Evolutionary conservation across 2,113 vertebrate genomes (phyloP), one percentile per base, ranked within the genome.

Genomic region (Camelus bactrianus): DNA sequence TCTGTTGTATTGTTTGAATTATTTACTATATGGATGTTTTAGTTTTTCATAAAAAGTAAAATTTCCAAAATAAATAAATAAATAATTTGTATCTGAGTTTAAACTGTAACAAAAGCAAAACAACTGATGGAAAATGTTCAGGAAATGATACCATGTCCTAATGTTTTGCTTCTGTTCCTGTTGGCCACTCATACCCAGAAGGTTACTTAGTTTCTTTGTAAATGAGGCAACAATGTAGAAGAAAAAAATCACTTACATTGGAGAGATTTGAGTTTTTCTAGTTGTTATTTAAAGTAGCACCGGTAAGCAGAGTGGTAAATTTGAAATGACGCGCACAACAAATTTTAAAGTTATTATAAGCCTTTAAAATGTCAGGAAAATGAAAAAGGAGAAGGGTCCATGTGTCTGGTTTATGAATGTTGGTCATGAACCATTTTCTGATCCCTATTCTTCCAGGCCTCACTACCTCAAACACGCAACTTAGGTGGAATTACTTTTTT

Each of bases 401-500:
- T 85, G 94, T 97, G 42, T 94, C 58, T 97, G 85, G 92, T 93
- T 97, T 96, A 93, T 98, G 87, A 95, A 76, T 85, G 97, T 93
- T 1, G 0, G 72, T 97, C 75, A 89, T 85, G 92, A 97, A 94
- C 89, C 80, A 88, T 90, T 88, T 90, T 90, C 94, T 89, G 92
- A 96, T 93, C 28, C 8, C 65, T 3, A 26, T 96, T 28, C 76
- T 93, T 81, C 90, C 97, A 97, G 97, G 80, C 89, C 94, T 97
- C 97, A 75, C 97, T 98, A 96, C 96, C 98, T 99, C 98, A 98
- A 98, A 99, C 97, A 98, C 38, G 1, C 96, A 97, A 93, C 82
- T 98, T 98, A 97, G 98, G 98, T 98, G 98, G 97, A 99, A 98
- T 98, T 98, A 97, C 67, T 88, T 42, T 17, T 98, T 99, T 73